These are phyloP conservation scores for Brachypodius melanocephalos DNA, from an alignment of 2,113 vertebrate species.

Conservation along the genomic window DNA sequence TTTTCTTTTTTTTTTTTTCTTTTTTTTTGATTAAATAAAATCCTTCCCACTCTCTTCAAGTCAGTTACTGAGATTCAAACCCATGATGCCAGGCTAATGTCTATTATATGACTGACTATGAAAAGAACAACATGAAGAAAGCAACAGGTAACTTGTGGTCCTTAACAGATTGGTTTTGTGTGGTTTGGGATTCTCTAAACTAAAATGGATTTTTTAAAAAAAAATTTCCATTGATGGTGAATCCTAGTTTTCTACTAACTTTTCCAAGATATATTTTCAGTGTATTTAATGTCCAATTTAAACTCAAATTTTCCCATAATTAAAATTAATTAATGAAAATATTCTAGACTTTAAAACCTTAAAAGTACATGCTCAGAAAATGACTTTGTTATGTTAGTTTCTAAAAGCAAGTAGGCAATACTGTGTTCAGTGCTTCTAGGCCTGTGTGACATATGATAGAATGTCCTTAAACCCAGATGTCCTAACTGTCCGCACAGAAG, in stretches of 20 bases:
- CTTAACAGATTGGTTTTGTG: neutral
- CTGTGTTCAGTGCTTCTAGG: neutral
- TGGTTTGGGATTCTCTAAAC: neutral
- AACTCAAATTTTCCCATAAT: neutral
- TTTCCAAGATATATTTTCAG: neutral
- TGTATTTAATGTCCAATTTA: neutral
- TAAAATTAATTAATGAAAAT: neutral
- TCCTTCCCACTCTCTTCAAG: slow-evolving; percentile 14
- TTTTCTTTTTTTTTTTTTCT: too few species aligned
- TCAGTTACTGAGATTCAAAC: neutral
- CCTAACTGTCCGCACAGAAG: neutral
- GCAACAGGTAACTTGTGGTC: neutral
- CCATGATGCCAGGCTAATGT: neutral
- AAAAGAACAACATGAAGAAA: neutral
- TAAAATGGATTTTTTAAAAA: neutral
- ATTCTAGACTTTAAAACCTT: neutral
- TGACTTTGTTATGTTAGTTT: neutral
- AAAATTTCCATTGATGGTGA: neutral
- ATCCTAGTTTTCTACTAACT: neutral
- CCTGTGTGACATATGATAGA: neutral
- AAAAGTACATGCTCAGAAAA: neutral
- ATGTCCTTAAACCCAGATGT: neutral
- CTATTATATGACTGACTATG: neutral
- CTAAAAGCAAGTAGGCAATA: neutral
- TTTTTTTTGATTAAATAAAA: neutral